Evolutionary conservation across 2,888 invertebrate genomes (phyloP).

Genomic region (Drosophila infuscata): DNA sequence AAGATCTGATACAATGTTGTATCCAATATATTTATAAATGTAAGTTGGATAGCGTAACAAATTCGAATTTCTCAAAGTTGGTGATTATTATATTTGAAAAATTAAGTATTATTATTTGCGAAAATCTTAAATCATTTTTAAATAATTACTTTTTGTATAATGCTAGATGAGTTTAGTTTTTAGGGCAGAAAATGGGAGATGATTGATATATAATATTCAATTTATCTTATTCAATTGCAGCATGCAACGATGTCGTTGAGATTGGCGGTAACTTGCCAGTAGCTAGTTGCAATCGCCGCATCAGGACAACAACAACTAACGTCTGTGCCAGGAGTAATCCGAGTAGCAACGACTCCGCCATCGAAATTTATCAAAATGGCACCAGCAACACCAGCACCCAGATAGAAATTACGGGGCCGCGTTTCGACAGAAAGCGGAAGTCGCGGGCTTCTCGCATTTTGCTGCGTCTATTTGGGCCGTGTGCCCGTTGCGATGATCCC

Average conservation of each 20-base stretch:
- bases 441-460: conserved; percentile 70
- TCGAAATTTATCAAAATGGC: conserved; percentile 72
- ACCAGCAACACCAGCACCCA: conserved; percentile 43
- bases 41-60: neutral
- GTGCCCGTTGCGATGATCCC: conserved; percentile 74
- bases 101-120: neutral
- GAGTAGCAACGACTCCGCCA: conserved; percentile 81
- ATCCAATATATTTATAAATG: neutral
- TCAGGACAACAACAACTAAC: conserved; percentile 24
- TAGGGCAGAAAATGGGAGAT: neutral
- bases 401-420: neutral
- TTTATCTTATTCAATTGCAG: conserved; percentile 3
- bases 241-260: neutral
- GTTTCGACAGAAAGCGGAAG: conserved; percentile 39
- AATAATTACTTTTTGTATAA: neutral
- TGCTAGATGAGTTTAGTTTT: neutral
- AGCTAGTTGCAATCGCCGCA: conserved; percentile 27
- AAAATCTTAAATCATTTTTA: neutral
- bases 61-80: neutral
- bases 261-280: conserved; percentile 16
- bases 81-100: neutral
- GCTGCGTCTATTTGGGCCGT: conserved; percentile 77
- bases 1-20: neutral
- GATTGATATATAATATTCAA: neutral
- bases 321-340: conserved; percentile 63